Percentiles rank a stretch among this genome's conserved stretches.
These are phyloP conservation scores for Camelus bactrianus DNA, from an alignment of 2,113 vertebrate genomes.

Conservation along the genomic window DNA sequence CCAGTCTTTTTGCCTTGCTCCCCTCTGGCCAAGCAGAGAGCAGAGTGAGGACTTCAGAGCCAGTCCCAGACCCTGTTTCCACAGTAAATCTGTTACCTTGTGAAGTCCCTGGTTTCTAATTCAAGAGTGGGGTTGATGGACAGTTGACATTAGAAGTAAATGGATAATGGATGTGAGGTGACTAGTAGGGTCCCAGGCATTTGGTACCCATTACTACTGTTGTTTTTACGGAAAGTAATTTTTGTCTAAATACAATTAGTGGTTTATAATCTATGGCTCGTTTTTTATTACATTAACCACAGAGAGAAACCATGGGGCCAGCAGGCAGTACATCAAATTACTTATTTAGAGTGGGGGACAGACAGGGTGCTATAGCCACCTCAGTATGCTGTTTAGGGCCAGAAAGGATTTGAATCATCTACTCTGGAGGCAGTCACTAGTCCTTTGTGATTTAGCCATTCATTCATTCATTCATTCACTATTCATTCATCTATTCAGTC, in stretches of 20 bases:
- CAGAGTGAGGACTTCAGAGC: neutral
- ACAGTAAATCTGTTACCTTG: neutral
- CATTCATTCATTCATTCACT: neutral
- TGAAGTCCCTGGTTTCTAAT: neutral
- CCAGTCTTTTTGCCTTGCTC: neutral
- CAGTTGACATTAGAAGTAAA: neutral
- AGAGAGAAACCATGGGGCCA: neutral
- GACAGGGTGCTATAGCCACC: neutral
- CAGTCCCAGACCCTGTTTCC: neutral
- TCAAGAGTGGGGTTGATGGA: neutral
- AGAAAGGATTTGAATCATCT: neutral
- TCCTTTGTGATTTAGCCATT: neutral
- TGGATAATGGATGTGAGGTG: slow-evolving; percentile 8
- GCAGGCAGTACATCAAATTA: neutral
- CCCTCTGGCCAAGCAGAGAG: neutral
- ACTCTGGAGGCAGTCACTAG: neutral
- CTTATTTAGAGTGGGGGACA: neutral
- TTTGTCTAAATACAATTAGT: slow-evolving; percentile 69
- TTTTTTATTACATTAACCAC: slow-evolving; percentile 50
- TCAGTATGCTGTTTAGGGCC: neutral
- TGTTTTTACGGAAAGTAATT: slow-evolving; percentile 57
- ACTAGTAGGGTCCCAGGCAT: slow-evolving; percentile 20
- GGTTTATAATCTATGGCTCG: slow-evolving; percentile 65
- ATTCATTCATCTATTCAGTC: neutral
- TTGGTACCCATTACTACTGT: slow-evolving; percentile 54